Conservation (phyloP, 1,140 invertebrate species). For the Scaptomyza graminum region DNA sequence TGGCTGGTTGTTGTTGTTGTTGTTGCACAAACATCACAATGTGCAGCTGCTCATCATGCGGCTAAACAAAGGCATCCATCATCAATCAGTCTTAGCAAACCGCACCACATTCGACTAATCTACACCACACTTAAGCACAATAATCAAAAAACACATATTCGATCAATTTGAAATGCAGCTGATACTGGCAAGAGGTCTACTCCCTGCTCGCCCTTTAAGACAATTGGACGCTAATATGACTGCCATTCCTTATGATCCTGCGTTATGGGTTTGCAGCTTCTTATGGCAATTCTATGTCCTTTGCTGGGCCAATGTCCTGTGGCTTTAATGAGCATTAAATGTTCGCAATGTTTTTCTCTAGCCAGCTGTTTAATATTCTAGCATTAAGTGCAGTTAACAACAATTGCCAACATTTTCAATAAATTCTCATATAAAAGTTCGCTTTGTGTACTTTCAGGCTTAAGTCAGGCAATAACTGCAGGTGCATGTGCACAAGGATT, state of each 20-base stretch:
- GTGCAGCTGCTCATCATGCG: slow-evolving; percentile 51
- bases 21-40: slow-evolving; percentile 59
- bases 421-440: slow-evolving; percentile 40
- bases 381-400: slow-evolving; percentile 28
- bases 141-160: slow-evolving; percentile 35
- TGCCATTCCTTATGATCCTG: too few species aligned
- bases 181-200: too few species aligned
- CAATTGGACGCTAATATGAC: too few species aligned
- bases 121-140: slow-evolving; percentile 33
- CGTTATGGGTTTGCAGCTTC: too few species aligned
- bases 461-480: slow-evolving; percentile 10
- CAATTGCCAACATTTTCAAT: slow-evolving; percentile 8
- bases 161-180: not conserved
- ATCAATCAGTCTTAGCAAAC: slow-evolving; percentile 6
- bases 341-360: not conserved
- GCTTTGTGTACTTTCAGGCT: slow-evolving; percentile 55
- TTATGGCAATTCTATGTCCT: not conserved
- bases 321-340: slow-evolving; percentile 10
- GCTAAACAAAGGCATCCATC: slow-evolving; percentile 32
- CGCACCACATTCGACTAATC: slow-evolving; percentile 9
- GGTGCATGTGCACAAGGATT: slow-evolving; percentile 48
- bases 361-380: slow-evolving; percentile 31
- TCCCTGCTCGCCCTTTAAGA: too few species aligned
- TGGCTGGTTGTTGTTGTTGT: slow-evolving; percentile 43
- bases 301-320: not conserved